A percentile compares a stretch with the other conserved stretches of the same genome.
These are phyloP conservation scores for Arenaria interpres DNA, from an alignment of 2,113 vertebrate genomes.

Conservation along the genomic window DNA sequence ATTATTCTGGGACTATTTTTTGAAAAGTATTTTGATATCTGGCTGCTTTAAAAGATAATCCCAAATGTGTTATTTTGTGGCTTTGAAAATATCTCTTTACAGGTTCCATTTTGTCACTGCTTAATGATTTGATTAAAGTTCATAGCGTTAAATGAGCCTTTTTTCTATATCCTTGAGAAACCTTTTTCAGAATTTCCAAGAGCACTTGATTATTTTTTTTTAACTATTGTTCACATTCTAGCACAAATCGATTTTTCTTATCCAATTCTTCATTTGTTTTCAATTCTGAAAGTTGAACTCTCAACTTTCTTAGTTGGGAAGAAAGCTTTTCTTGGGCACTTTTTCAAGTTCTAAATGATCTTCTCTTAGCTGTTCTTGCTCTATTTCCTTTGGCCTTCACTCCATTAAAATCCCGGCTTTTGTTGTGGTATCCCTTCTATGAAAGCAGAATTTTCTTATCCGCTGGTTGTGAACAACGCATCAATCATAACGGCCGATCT, in stretches of 20 bases:
- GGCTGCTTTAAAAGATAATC: neutral
- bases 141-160: neutral
- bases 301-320: neutral
- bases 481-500: neutral
- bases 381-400: neutral
- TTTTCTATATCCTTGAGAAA: neutral
- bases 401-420: neutral
- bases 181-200: neutral
- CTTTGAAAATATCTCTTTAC: neutral
- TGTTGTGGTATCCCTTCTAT: neutral
- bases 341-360: neutral
- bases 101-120: neutral
- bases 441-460: neutral
- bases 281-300: neutral
- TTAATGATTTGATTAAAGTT: neutral
- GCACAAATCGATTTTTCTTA: neutral
- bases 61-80: neutral
- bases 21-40: neutral
- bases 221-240: neutral
- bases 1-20: neutral
- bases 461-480: neutral
- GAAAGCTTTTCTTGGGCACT: neutral
- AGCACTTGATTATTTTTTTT: neutral
- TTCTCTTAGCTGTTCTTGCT: neutral
- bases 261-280: neutral